A percentile compares a stretch with the other conserved stretches of the same genome.
Evolutionary conservation across 2,113 vertebrate species (phyloP).

Genomic region (Seriola quinqueradiata): DNA sequence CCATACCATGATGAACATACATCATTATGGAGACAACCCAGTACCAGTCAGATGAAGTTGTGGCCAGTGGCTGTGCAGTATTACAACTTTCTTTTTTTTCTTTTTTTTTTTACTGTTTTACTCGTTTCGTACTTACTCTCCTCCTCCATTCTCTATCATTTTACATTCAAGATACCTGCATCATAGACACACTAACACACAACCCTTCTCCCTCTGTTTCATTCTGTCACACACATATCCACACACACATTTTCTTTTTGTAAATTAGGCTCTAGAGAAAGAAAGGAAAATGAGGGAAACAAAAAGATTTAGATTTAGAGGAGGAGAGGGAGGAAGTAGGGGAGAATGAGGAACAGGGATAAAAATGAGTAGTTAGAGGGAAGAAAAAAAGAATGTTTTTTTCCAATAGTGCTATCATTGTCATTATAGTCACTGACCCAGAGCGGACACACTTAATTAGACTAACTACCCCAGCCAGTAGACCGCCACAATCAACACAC

Average conservation of each 20-base stretch:
- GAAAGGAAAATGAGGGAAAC: neutral
- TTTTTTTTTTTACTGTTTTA: neutral
- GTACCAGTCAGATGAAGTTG: neutral
- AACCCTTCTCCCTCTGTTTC: neutral
- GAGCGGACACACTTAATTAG: constrained; percentile 60
- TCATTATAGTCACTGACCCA: constrained; percentile 59
- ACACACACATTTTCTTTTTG: neutral
- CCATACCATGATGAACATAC: neutral
- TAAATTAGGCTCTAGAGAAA: constrained; percentile 10
- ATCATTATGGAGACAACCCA: neutral
- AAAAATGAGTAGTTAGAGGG: neutral
- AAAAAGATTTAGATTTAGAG: constrained; percentile 23
- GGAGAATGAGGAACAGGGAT: neutral
- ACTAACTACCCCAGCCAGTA: constrained; percentile 41
- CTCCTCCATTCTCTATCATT: neutral
- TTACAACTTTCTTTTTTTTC: neutral
- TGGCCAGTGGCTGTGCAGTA: neutral
- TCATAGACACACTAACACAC: neutral
- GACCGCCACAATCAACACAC: constrained; percentile 34
- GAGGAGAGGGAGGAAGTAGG: constrained; percentile 1
- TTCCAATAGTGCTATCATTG: constrained; percentile 58
- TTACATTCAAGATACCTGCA: neutral
- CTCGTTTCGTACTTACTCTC: neutral
- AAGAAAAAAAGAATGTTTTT: neutral
- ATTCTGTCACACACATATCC: neutral